These are phyloP conservation scores for Phaetusa simplex DNA, from an alignment of 2,113 vertebrate species.

Conservation along the genomic window DNA sequence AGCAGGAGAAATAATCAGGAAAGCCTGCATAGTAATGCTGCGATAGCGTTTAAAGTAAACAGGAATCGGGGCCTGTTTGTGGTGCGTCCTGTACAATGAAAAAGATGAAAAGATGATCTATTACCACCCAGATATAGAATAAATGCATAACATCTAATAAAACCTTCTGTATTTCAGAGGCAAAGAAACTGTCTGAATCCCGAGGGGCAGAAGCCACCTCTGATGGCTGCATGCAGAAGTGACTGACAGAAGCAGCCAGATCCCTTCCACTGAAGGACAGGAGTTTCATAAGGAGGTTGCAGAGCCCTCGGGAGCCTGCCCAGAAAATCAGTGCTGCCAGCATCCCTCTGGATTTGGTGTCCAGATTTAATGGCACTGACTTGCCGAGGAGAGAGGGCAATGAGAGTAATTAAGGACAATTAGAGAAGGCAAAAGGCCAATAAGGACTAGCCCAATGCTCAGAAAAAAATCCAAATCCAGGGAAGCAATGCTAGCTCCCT, in stretches of 20 bases:
- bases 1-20: constrained; percentile 3
- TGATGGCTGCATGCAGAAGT: neutral
- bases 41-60: constrained; percentile 35
- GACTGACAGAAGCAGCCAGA: neutral
- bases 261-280: neutral
- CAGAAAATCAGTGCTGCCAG: neutral
- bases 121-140: neutral
- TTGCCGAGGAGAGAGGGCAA: neutral
- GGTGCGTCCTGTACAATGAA: constrained; percentile 36
- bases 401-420: neutral
- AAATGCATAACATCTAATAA: neutral
- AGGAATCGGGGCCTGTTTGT: constrained; percentile 20
- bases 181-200: neutral
- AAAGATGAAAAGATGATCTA: neutral
- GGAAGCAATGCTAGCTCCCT: neutral
- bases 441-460: neutral
- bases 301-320: neutral
- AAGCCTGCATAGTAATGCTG: neutral
- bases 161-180: neutral
- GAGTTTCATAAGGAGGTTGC: neutral
- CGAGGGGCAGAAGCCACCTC: neutral
- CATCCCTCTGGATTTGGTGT: neutral
- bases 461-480: neutral
- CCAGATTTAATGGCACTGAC: neutral
- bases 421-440: neutral